These are phyloP conservation scores for Callipepla squamata DNA, from an alignment of 2,113 vertebrate genomes.

Conservation along the genomic window DNA sequence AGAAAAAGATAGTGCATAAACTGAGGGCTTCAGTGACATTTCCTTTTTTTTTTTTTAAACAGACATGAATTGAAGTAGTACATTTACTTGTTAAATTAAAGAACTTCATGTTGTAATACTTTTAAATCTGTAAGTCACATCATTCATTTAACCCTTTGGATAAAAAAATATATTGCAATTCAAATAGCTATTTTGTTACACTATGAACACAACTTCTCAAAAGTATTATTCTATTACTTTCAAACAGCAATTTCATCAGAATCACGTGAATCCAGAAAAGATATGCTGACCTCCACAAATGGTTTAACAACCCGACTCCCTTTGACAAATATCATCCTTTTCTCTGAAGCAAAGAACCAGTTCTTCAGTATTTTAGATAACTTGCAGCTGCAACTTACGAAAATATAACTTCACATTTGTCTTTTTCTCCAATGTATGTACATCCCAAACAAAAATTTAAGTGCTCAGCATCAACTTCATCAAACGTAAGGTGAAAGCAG, in stretches of 20 bases:
- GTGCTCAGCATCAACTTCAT: conserved; percentile 39
- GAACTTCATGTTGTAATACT: conserved; percentile 68
- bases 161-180: conserved; percentile 76
- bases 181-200: conserved; percentile 62
- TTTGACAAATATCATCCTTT: not conserved
- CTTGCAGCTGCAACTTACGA: conserved; percentile 67
- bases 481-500: conserved; percentile 47
- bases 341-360: conserved; percentile 24
- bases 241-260: conserved; percentile 55
- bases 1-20: conserved; percentile 69
- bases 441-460: conserved; percentile 44
- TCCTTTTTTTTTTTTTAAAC: conserved; percentile 26
- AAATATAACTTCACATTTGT: not conserved
- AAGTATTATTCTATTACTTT: conserved; percentile 43
- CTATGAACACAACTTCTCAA: conserved; percentile 56
- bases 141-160: conserved; percentile 76
- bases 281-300: conserved; percentile 27
- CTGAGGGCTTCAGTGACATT: conserved; percentile 67
- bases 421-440: not conserved
- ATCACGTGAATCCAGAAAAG: conserved; percentile 48
- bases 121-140: conserved; percentile 72
- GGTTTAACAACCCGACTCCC: not conserved
- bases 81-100: conserved; percentile 74
- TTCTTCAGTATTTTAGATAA: conserved; percentile 62
- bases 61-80: conserved; percentile 64